phyloP scores from a whole-genome alignment of 2,797 vertebrate species.

The Pygocentrus nattereri region DNA sequence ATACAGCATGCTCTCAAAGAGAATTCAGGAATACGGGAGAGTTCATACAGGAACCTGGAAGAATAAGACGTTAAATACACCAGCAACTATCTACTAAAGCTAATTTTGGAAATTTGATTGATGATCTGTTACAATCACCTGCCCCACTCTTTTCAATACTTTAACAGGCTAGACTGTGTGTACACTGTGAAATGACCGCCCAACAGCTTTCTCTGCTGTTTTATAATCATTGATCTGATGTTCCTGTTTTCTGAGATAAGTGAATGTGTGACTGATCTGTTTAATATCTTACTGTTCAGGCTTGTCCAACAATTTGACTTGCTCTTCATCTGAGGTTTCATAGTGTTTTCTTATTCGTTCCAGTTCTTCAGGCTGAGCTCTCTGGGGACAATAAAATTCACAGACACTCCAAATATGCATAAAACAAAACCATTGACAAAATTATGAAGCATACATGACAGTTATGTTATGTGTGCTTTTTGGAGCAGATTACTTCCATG shows the following conservation, averaged over 20 bases:
- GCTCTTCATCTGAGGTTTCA: slow-evolving; percentile 87
- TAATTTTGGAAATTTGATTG: neutral
- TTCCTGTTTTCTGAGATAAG: slow-evolving; percentile 5
- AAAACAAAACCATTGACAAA: neutral
- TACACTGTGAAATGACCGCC: neutral
- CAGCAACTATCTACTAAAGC: neutral
- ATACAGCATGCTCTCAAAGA: slow-evolving; percentile 89
- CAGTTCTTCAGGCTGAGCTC: slow-evolving; percentile 93
- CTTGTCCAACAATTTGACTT: slow-evolving; percentile 93
- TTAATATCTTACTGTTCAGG: slow-evolving; percentile 91
- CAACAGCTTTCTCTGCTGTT: neutral
- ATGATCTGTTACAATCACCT: neutral
- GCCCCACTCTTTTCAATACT: neutral
- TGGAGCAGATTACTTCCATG: neutral
- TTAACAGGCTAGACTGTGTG: neutral
- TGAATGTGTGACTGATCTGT: slow-evolving; percentile 26
- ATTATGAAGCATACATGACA: neutral
- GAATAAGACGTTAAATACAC: slow-evolving; percentile 2
- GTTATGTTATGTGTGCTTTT: neutral
- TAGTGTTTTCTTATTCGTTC: slow-evolving; percentile 90
- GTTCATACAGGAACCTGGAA: slow-evolving; percentile 92
- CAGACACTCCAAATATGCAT: slow-evolving; percentile 18
- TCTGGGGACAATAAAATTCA: slow-evolving; percentile 74
- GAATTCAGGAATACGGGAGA: slow-evolving; percentile 95
- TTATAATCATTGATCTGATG: neutral